phyloP scores from a whole-genome alignment of 2,797 vertebrate genomes.

The Heteromormyrus szaboi region DNA sequence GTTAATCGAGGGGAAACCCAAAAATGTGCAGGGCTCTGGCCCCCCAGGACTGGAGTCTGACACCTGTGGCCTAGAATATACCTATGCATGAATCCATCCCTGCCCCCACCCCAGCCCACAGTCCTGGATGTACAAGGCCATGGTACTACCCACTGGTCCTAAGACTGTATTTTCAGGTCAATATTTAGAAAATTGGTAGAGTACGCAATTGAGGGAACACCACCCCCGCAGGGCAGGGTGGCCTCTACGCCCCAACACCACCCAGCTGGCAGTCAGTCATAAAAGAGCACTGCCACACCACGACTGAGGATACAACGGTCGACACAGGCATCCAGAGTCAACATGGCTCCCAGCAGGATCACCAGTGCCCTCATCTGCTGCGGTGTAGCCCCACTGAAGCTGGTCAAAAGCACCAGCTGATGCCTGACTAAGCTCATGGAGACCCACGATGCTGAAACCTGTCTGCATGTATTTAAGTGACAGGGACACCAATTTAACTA shows the following conservation, averaged over 20 bases:
- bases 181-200: not conserved
- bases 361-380: not conserved
- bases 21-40: too few relatives aligned
- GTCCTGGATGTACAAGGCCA: not conserved
- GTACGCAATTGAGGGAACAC: not conserved
- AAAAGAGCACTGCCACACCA: not conserved
- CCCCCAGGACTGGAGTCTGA: too few relatives aligned
- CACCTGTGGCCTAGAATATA: not conserved
- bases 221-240: not conserved
- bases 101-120: not conserved
- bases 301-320: not conserved
- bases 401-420: not conserved
- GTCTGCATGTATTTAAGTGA: not conserved
- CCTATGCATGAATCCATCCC: not conserved
- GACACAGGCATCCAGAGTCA: not conserved
- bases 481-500: not conserved
- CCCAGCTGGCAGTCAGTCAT: not conserved
- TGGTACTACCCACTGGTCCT: not conserved
- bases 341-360: not conserved
- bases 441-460: not conserved
- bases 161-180: not conserved
- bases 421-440: not conserved
- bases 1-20: too few relatives aligned
- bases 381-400: not conserved
- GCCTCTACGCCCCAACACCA: not conserved